phyloP scores from a whole-genome alignment of 2,888 invertebrate species.

The Neoitamus cyanurus region DNA sequence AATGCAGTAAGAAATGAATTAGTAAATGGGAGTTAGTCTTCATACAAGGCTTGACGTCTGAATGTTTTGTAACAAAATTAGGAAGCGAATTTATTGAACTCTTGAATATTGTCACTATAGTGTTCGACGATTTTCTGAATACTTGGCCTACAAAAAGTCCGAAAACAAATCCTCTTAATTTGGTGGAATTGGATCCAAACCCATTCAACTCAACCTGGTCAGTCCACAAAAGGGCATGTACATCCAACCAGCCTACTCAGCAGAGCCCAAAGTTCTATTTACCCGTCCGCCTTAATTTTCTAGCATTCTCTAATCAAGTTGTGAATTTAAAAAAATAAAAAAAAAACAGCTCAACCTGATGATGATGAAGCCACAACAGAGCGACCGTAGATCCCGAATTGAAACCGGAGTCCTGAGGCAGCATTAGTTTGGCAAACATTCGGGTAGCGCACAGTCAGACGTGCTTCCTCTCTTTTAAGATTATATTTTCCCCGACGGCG shows the following conservation, averaged over 20 bases:
- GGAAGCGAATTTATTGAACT: too few species aligned
- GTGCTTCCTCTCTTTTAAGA: slow-evolving; percentile 38
- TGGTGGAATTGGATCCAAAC: too few species aligned
- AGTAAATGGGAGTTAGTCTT: too few species aligned
- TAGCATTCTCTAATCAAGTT: slow-evolving; percentile 21
- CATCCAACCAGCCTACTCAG: not conserved
- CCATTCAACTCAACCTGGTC: too few species aligned
- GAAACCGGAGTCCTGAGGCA: not conserved
- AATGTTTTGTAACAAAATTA: too few species aligned
- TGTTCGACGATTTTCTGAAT: too few species aligned
- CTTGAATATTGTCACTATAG: too few species aligned
- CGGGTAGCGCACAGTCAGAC: slow-evolving; percentile 9
- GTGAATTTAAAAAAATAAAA: slow-evolving; percentile 8
- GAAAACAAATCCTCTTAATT: too few species aligned
- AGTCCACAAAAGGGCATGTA: too few species aligned
- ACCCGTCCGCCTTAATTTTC: not conserved
- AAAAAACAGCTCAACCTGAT: not conserved
- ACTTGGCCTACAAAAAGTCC: too few species aligned
- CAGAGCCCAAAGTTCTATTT: not conserved
- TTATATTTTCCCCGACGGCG: slow-evolving; percentile 12
- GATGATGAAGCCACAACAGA: slow-evolving; percentile 23
- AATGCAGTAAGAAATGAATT: too few species aligned
- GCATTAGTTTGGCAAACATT: slow-evolving; percentile 32
- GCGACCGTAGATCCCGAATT: not conserved
- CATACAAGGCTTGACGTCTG: too few species aligned